Percentiles rank a stretch among this genome's conserved stretches.
Conservation (phyloP, 1,140 invertebrate species). For the Plectrocnemia conspersa region DNA sequence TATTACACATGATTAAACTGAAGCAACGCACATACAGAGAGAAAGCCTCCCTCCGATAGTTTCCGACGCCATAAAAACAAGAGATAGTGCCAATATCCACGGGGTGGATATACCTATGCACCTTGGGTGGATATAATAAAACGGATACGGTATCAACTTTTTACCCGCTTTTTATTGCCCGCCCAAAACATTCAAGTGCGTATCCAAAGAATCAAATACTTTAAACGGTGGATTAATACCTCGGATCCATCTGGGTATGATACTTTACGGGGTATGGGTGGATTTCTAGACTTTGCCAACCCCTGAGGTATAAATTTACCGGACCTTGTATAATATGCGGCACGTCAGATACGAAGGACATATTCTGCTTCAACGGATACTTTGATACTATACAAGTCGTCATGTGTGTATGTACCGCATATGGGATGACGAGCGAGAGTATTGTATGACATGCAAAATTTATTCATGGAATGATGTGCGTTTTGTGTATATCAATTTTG, state of each 20-base stretch:
- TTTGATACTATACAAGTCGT: no score
- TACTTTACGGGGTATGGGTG: not conserved
- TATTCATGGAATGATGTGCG: constrained; percentile 21
- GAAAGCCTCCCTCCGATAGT: not conserved
- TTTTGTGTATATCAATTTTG: constrained; percentile 17
- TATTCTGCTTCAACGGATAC: no score
- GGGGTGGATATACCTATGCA: not conserved
- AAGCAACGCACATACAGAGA: not conserved
- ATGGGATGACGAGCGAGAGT: no score
- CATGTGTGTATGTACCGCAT: no score
- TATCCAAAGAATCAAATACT: not conserved
- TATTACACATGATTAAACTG: constrained; percentile 31
- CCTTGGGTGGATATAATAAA: not conserved
- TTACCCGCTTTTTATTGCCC: constrained; percentile 1
- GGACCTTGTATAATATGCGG: no score
- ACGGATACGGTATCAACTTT: constrained; percentile 1
- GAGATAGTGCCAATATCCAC: constrained; percentile 9
- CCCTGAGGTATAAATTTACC: no score
- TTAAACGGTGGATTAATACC: constrained; percentile 7
- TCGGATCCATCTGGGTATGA: not conserved
- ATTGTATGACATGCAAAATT: no score
- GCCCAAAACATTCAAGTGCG: not conserved
- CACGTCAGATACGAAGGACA: no score
- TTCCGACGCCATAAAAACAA: constrained; percentile 8
- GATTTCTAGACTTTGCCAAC: no score